Percentiles rank a stretch among this genome's conserved stretches.
These are phyloP conservation scores for Albula goreensis DNA, from an alignment of 2,113 vertebrate species.

Conservation along the genomic window DNA sequence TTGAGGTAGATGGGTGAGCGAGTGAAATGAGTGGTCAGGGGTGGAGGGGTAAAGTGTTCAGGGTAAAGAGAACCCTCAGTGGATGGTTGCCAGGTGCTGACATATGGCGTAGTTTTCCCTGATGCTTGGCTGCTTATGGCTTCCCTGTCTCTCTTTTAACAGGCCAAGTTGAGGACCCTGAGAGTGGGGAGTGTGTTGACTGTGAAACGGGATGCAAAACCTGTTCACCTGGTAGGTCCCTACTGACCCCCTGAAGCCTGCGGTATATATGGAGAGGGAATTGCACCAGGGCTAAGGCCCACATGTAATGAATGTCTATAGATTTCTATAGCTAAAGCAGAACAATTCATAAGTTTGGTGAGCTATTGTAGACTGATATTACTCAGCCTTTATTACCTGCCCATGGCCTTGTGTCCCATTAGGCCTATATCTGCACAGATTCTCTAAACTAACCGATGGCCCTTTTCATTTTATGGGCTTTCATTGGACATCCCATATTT, in stretches of 20 bases:
- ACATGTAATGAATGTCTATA: not conserved
- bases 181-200: conserved; percentile 74
- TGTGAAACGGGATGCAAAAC: conserved; percentile 71
- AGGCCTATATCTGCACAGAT: not conserved
- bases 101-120: no score
- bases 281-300: not conserved
- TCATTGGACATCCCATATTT: not conserved
- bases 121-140: not conserved
- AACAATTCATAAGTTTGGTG: not conserved
- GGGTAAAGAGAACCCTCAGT: not conserved
- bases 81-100: not conserved
- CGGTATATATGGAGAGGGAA: not conserved
- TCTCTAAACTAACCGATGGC: not conserved
- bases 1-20: not conserved
- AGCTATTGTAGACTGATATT: not conserved
- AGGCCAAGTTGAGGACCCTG: conserved; percentile 74
- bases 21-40: not conserved
- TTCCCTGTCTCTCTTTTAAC: conserved; percentile 37
- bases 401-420: not conserved
- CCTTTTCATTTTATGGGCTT: no score
- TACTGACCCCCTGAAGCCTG: not conserved
- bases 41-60: not conserved
- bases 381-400: not conserved
- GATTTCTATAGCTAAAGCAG: not conserved
- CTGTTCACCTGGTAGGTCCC: conserved; percentile 67